Evolutionary conservation across 2,113 vertebrate genomes (phyloP).

Genomic region (Candoia aspera): DNA sequence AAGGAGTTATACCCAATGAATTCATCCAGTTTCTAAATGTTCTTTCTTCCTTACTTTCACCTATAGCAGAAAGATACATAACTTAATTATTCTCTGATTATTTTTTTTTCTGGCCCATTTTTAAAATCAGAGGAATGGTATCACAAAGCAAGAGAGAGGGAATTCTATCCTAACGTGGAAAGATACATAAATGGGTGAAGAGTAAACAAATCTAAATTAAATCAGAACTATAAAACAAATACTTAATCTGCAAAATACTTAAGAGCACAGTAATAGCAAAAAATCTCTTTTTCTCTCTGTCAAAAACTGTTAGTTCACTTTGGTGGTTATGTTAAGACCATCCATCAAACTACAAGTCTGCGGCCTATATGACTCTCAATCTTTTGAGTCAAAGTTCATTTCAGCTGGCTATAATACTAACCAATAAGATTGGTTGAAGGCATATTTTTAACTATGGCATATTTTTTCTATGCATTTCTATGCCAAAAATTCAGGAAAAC

Average conservation of each 20-base stretch:
- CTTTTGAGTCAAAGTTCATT: background rate
- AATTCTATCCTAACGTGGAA: background rate
- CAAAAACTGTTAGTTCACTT: background rate
- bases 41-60: conserved; percentile 91
- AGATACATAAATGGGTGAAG: background rate
- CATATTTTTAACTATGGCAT: background rate
- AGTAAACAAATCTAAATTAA: conserved; percentile 1
- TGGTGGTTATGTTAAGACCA: background rate
- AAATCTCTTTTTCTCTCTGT: background rate
- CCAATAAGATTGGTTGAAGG: background rate
- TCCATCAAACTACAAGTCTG: background rate
- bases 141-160: background rate
- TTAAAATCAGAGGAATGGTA: background rate
- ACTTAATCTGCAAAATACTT: background rate
- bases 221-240: background rate
- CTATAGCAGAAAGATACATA: conserved; percentile 69
- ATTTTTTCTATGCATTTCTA: too few species aligned
- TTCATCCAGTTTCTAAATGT: conserved; percentile 99
- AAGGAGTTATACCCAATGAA: conserved; percentile 90
- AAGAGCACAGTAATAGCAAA: background rate
- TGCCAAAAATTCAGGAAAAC: background rate
- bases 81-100: conserved; percentile 36
- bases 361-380: background rate
- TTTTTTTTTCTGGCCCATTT: background rate
- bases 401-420: background rate